Conservation (phyloP, 1,140 invertebrate genomes). For the Nebria ingens region DNA sequence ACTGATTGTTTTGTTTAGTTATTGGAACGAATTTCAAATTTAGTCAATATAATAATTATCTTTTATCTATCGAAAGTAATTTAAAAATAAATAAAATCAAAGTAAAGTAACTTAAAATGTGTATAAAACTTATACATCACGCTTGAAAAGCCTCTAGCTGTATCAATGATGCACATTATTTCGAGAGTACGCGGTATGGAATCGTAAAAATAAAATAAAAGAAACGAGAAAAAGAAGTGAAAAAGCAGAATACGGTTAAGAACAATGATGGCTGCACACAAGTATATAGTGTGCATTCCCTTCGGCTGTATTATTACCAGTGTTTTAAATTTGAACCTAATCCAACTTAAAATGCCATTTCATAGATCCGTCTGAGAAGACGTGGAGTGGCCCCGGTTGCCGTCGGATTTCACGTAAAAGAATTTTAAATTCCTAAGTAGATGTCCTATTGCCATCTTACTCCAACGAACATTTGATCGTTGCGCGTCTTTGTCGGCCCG, state of each 20-base stretch:
- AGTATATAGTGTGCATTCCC: constrained; percentile 5
- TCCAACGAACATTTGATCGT: constrained; percentile 11
- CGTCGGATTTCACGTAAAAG: constrained; percentile 33
- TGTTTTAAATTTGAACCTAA: constrained; percentile 35
- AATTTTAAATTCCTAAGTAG: constrained; percentile 39
- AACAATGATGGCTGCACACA: not conserved
- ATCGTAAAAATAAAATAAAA: not conserved
- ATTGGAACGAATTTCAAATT: too few species aligned
- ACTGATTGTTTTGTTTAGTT: too few species aligned
- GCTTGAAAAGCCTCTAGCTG: too few species aligned
- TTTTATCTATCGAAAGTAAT: too few species aligned
- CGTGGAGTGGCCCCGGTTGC: constrained; percentile 27
- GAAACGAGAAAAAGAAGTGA: not conserved
- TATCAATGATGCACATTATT: too few species aligned
- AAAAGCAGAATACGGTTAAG: too few species aligned
- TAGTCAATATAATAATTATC: too few species aligned
- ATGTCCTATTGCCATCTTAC: constrained; percentile 18
- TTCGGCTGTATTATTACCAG: constrained; percentile 22
- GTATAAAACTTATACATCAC: too few species aligned
- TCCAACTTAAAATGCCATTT: constrained; percentile 39
- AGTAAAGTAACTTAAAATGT: too few species aligned
- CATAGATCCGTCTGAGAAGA: constrained; percentile 33
- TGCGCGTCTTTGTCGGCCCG: constrained; percentile 14
- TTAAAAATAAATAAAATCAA: too few species aligned
- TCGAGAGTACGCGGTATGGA: too few species aligned